Evolutionary conservation across 2,113 vertebrate genomes (phyloP).

Genomic region (Corapipo altera): DNA sequence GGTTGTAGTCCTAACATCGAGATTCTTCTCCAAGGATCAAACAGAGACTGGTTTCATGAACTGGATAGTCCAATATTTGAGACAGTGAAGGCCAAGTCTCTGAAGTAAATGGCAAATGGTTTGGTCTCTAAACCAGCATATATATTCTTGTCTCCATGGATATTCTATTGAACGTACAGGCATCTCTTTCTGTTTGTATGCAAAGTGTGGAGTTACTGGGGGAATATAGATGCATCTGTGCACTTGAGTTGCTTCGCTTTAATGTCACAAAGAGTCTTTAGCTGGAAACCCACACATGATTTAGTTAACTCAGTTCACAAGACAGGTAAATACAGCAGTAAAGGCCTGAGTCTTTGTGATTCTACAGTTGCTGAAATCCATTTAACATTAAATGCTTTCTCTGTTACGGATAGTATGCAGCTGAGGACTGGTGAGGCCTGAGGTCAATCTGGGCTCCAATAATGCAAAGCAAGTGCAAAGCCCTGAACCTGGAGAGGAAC

Average conservation of each 20-base stretch:
- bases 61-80: neutral
- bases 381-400: neutral
- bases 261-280: neutral
- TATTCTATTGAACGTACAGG: neutral
- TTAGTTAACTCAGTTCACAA: neutral
- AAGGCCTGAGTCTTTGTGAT: neutral
- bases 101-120: neutral
- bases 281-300: neutral
- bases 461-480: neutral
- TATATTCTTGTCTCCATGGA: neutral
- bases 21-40: neutral
- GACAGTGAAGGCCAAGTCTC: neutral
- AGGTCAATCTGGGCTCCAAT: neutral
- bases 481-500: neutral
- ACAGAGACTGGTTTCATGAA: neutral
- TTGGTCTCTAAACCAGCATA: neutral
- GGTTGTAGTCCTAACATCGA: neutral
- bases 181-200: neutral
- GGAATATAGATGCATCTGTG: neutral
- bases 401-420: neutral
- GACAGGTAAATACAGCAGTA: neutral
- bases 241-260: neutral
- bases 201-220: neutral
- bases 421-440: neutral
- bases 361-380: neutral